These are phyloP conservation scores for Pelodiscus sinensis DNA, from an alignment of 2,113 vertebrate genomes.

Conservation along the genomic window DNA sequence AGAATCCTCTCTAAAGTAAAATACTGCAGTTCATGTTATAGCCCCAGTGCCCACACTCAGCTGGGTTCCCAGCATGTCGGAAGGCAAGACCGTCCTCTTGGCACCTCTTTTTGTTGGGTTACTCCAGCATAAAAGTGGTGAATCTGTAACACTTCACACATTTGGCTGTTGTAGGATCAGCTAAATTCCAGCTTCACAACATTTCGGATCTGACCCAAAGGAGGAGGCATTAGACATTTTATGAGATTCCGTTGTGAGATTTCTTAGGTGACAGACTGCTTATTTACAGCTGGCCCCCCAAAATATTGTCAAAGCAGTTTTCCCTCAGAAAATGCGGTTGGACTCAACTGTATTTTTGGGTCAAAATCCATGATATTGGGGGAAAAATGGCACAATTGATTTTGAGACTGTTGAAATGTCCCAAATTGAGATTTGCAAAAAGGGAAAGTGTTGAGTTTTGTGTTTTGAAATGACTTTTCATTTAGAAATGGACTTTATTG, in stretches of 20 bases:
- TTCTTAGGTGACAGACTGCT: conserved; percentile 36
- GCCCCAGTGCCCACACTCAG: not conserved
- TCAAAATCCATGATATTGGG: conserved; percentile 33
- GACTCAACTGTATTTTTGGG: conserved; percentile 47
- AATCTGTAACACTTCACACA: not conserved
- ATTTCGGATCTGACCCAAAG: conserved; percentile 13
- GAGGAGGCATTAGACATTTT: not conserved
- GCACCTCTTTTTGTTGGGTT: conserved; percentile 16
- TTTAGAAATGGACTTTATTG: not conserved
- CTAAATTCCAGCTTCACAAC: conserved; percentile 3
- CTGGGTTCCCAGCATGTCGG: not conserved
- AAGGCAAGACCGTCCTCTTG: not conserved
- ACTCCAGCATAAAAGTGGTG: not conserved
- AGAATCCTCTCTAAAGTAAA: not conserved
- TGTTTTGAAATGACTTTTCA: not conserved
- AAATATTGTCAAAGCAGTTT: conserved; percentile 39
- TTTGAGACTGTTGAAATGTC: conserved; percentile 40
- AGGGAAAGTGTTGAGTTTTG: conserved; percentile 50
- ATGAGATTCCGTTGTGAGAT: not conserved
- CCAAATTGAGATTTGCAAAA: conserved; percentile 49
- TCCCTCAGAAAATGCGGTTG: conserved; percentile 51
- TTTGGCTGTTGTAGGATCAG: not conserved
- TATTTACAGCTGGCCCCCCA: conserved; percentile 29
- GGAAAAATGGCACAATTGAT: conserved; percentile 22
- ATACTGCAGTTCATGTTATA: not conserved